Evolutionary conservation across 2,797 vertebrate genomes (phyloP), one percentile per base, ranked within the genome.

Genomic region (Diplodus puntazzo): DNA sequence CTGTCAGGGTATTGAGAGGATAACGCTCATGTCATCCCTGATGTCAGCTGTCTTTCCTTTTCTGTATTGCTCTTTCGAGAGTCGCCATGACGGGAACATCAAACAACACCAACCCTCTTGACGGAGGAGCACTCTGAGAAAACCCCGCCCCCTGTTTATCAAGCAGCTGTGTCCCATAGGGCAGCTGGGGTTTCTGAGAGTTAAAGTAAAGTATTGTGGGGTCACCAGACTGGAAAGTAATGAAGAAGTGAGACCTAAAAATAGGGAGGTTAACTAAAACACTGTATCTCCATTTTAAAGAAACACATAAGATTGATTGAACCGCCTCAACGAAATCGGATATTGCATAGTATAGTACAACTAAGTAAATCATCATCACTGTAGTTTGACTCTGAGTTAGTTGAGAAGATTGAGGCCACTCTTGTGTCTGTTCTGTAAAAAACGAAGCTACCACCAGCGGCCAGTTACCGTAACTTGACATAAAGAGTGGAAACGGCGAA

Each of bases 141-240:
- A 87, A 77, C 49, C 45, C 50, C 3, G 30, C 76, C 81, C 66
- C 20, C 18, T 25, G 75, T 77, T 62, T 74, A 67, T 79, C 59
- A 21, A 48, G 67, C 89, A 89, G 89, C 87, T 87, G 91, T 53
- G 75, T 88, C 81, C 74, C 10, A 63, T 8, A 76, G 66, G 66
- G 81, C 21, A 0, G 46, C 6, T 1, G 55, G 39, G 78, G 46
- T 77, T 77, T 84, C 83, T 78, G 67, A 27, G 81, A 76, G 70
- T 65, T 66, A 21, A 62, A 12, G 18, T 3, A 5, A 39, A 39
- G 39, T 39, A 39, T 39, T 39, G 39, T 11, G 39, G 0, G 75
- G 82, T 82, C 68, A 79, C 69, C 87, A 73, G 74, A 73, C 69
- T 80, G 74, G 68, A 88, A 77, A 83, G 66, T 34, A 53, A 30